phyloP scores from a whole-genome alignment of 2,888 invertebrate genomes.

The Subacronicta megacephala region DNA sequence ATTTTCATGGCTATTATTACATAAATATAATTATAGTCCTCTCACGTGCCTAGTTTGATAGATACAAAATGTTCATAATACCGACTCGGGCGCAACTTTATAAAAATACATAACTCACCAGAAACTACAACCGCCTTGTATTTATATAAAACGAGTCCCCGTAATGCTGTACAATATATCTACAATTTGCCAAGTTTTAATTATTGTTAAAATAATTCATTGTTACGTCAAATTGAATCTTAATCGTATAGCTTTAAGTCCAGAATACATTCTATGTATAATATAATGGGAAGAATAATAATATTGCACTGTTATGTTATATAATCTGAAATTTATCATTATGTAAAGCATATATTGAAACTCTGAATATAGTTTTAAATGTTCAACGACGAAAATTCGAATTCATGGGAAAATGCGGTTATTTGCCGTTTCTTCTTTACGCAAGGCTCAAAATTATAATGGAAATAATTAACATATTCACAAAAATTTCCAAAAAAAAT shows the following conservation, averaged over 20 bases:
- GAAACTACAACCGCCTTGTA: slow-evolving; percentile 41
- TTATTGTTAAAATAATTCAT: slow-evolving; percentile 69
- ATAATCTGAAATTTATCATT: slow-evolving; percentile 37
- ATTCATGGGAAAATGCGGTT: slow-evolving; percentile 36
- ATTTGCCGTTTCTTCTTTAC: slow-evolving; percentile 14
- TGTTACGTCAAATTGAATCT: slow-evolving; percentile 64
- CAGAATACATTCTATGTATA: slow-evolving; percentile 52
- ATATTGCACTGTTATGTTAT: slow-evolving; percentile 54
- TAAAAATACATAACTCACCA: slow-evolving; percentile 54
- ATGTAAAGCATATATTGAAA: slow-evolving; percentile 50
- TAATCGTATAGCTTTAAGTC: slow-evolving; percentile 44
- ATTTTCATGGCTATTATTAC: slow-evolving; percentile 78
- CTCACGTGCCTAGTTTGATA: slow-evolving; percentile 80
- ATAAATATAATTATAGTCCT: slow-evolving; percentile 84
- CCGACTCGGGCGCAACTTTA: slow-evolving; percentile 55
- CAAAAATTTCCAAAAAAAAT: slow-evolving; percentile 2
- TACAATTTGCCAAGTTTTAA: slow-evolving; percentile 73
- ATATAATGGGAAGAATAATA: slow-evolving; percentile 46
- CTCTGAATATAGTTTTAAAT: slow-evolving; percentile 34
- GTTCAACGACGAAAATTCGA: no score
- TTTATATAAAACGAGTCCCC: slow-evolving; percentile 54
- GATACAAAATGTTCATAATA: slow-evolving; percentile 75
- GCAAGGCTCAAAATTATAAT: slow-evolving; percentile 21
- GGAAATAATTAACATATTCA: slow-evolving; percentile 1
- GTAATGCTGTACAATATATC: slow-evolving; percentile 82